Evolutionary conservation across 2,888 invertebrate species (phyloP).

Genomic region (Apotomis capreana): DNA sequence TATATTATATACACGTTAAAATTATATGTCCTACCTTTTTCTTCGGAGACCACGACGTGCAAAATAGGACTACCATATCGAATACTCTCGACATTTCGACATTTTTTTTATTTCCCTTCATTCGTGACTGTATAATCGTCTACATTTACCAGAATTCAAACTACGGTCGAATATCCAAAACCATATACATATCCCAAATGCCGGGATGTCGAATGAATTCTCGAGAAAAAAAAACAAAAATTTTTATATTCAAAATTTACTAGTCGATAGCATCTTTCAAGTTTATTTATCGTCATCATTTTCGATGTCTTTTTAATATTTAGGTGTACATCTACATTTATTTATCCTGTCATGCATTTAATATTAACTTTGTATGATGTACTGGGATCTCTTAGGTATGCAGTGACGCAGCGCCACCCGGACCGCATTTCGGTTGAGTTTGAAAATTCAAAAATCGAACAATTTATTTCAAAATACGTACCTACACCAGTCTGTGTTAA

Average conservation of each 20-base stretch:
- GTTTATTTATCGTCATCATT: constrained; percentile 73
- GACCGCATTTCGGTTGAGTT: constrained; percentile 75
- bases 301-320: constrained; percentile 78
- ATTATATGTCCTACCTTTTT: constrained; percentile 77
- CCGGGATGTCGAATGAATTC: constrained; percentile 73
- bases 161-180: constrained; percentile 52
- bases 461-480: constrained; percentile 60
- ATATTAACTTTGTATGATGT: constrained; percentile 55
- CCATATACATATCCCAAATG: constrained; percentile 78
- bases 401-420: constrained; percentile 65
- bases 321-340: constrained; percentile 58
- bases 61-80: constrained; percentile 64
- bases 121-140: constrained; percentile 40
- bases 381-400: constrained; percentile 60
- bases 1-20: constrained; percentile 82
- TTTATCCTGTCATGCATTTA: constrained; percentile 78
- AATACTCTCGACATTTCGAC: constrained; percentile 73
- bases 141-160: constrained; percentile 36
- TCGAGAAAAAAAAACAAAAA: constrained; percentile 66
- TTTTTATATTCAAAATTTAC: constrained; percentile 81
- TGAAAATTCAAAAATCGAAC: constrained; percentile 65
- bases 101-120: constrained; percentile 53
- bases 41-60: constrained; percentile 77
- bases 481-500: constrained; percentile 74
- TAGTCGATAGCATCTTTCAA: constrained; percentile 78